phyloP scores from a whole-genome alignment of 2,797 vertebrate genomes.

The Eospalax fontanierii region DNA sequence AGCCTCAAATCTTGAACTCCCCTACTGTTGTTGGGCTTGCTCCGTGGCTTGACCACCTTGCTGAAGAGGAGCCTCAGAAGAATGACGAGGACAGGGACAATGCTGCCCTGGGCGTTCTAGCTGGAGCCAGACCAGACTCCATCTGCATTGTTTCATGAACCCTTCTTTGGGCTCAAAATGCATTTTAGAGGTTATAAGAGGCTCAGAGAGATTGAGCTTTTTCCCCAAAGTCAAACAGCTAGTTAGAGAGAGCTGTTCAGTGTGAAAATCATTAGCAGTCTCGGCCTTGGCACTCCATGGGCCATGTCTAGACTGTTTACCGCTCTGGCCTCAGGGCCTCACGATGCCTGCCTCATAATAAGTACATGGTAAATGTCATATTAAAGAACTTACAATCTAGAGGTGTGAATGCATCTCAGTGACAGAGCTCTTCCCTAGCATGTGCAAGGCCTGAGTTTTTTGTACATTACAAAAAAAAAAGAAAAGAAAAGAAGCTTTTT shows the following conservation, averaged over 20 bases:
- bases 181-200: slow-evolving; percentile 35
- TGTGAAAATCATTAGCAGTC: slow-evolving; percentile 5
- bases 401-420: not conserved
- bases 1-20: not conserved
- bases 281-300: not conserved
- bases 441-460: not conserved
- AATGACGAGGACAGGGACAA: not conserved
- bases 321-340: not conserved
- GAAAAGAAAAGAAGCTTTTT: too few species aligned
- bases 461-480: not conserved
- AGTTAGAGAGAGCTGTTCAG: not conserved
- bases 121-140: not conserved
- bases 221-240: slow-evolving; percentile 19
- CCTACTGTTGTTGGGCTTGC: not conserved
- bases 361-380: not conserved
- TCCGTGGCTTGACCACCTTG: not conserved
- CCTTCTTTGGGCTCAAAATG: not conserved
- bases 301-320: not conserved
- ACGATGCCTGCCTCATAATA: not conserved
- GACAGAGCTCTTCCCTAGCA: not conserved
- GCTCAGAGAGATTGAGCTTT: slow-evolving; percentile 29
- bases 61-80: not conserved
- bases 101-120: not conserved
- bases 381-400: not conserved
- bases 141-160: not conserved